Evolutionary conservation across 2,113 vertebrate genomes (phyloP).

Genomic region (Lophura nycthemera): DNA sequence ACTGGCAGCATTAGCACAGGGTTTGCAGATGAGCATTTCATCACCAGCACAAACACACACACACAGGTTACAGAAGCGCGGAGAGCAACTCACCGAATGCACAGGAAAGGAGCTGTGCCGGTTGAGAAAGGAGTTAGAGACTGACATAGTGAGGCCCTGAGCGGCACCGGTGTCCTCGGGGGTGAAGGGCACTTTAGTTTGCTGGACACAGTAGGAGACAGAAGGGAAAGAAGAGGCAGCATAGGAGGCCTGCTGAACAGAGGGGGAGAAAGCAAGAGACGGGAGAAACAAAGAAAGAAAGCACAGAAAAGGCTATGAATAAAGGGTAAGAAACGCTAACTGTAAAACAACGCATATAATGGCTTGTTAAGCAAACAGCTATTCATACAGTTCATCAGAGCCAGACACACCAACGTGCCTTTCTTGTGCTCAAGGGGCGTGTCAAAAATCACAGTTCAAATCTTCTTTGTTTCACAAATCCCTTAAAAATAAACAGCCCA

Average conservation of each 20-base stretch:
- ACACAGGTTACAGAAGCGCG: background rate
- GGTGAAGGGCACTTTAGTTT: slow-evolving; percentile 87
- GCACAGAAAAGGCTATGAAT: slow-evolving; percentile 48
- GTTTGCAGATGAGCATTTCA: background rate
- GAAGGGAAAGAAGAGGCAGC: slow-evolving; percentile 93
- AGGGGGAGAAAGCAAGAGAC: slow-evolving; percentile 59
- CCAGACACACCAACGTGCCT: slow-evolving; percentile 30
- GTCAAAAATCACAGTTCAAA: slow-evolving; percentile 25
- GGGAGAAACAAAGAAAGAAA: slow-evolving; percentile 72
- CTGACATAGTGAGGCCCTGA: slow-evolving; percentile 95
- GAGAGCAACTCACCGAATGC: slow-evolving; percentile 92
- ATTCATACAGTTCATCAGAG: background rate
- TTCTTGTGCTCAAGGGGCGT: background rate
- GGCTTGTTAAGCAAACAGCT: slow-evolving; percentile 3
- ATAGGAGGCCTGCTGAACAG: slow-evolving; percentile 89
- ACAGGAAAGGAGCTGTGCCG: slow-evolving; percentile 93
- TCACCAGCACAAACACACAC: background rate
- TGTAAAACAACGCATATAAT: slow-evolving; percentile 30
- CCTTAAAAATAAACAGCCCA: background rate
- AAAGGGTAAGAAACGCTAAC: background rate
- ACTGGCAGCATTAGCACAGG: background rate
- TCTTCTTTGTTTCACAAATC: slow-evolving; percentile 46
- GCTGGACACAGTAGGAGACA: slow-evolving; percentile 95
- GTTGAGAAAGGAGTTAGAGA: slow-evolving; percentile 99
- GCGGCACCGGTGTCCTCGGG: slow-evolving; percentile 90